Evolutionary conservation across 2,113 vertebrate species (phyloP).

Genomic region (Rhagologus leucostigma): DNA sequence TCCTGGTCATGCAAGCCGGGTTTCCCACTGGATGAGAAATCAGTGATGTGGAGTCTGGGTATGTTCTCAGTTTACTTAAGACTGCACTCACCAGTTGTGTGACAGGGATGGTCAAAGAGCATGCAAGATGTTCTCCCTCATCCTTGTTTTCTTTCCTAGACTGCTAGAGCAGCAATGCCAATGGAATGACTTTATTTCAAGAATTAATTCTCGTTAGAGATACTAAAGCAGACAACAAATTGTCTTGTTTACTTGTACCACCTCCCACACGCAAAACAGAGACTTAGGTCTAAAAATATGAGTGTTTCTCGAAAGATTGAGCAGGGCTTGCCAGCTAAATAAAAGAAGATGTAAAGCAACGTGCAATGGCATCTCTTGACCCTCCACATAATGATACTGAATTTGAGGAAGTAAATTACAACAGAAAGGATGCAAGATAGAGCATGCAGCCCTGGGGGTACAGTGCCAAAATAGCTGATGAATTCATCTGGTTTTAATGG

Average conservation of each 20-base stretch:
- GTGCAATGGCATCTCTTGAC: not conserved
- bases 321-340: not conserved
- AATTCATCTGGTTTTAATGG: constrained; percentile 19
- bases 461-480: constrained; percentile 7
- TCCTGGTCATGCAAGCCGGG: not conserved
- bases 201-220: not conserved
- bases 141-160: not conserved
- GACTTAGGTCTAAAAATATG: not conserved
- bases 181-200: not conserved
- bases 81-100: not conserved
- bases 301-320: not conserved
- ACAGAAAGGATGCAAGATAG: not conserved
- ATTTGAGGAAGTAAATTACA: not conserved
- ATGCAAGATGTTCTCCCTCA: not conserved
- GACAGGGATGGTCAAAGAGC: not conserved
- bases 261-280: not conserved
- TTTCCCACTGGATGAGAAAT: constrained; percentile 3
- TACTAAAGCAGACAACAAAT: not conserved
- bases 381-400: not conserved
- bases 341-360: not conserved
- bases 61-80: constrained; percentile 22
- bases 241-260: not conserved
- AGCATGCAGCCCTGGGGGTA: not conserved
- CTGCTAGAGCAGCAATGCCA: not conserved
- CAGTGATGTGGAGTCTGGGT: constrained; percentile 31